Evolutionary conservation across 2,797 vertebrate genomes (phyloP).

Genomic region (Sebastes nivosus): DNA sequence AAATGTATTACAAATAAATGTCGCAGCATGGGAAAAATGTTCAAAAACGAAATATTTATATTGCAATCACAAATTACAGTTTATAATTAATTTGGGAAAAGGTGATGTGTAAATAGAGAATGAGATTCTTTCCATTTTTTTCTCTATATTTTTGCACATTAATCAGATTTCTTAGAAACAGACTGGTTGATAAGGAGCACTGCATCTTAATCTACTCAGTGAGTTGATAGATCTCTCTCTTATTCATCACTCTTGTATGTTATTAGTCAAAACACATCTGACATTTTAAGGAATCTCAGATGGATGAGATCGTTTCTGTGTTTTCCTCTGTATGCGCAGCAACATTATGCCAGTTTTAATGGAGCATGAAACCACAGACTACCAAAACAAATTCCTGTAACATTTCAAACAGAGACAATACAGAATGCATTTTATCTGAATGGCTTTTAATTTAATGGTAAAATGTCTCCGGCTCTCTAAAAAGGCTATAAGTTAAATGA

Average conservation of each 20-base stretch:
- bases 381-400: slow-evolving; percentile 1
- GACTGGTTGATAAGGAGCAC: not conserved
- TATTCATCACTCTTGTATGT: not conserved
- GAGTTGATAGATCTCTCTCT: not conserved
- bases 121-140: not conserved
- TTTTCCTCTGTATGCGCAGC: slow-evolving; percentile 9
- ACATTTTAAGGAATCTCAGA: not conserved
- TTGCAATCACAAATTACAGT: not conserved
- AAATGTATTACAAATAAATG: not conserved
- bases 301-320: not conserved
- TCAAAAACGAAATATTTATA: not conserved
- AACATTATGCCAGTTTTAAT: not conserved
- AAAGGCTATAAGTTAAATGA: slow-evolving; percentile 28
- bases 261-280: slow-evolving; percentile 7
- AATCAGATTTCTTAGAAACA: not conserved
- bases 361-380: slow-evolving; percentile 3
- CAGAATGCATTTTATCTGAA: not conserved
- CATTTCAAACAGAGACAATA: slow-evolving; percentile 13
- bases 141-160: not conserved
- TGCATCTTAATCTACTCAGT: not conserved
- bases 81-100: not conserved
- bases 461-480: slow-evolving; percentile 4
- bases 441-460: slow-evolving; percentile 6
- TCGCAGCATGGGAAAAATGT: not conserved
- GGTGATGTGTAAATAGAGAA: not conserved